phyloP scores from a whole-genome alignment of 1,140 invertebrate species.

The Musca vetustissima region DNA sequence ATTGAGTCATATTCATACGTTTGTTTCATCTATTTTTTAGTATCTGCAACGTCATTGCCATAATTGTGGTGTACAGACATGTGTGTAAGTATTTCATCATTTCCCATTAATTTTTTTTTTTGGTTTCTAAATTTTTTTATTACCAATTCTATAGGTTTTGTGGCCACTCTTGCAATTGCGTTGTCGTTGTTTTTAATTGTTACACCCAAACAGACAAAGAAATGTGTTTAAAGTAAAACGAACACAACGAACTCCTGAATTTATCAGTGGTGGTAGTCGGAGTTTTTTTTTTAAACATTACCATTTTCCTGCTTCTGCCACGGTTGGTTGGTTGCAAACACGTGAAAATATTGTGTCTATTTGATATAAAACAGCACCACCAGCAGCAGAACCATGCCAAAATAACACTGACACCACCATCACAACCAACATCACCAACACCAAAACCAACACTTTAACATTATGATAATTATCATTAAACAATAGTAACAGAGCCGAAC shows the following conservation, averaged over 20 bases:
- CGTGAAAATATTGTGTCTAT: constrained; percentile 15
- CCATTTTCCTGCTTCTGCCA: constrained; percentile 12
- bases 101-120: too few relatives aligned
- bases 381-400: not conserved
- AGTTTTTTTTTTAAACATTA: constrained; percentile 9
- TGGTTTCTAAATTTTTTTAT: not conserved
- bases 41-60: not conserved
- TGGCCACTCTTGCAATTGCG: not conserved
- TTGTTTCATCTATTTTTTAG: too few relatives aligned
- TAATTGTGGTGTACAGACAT: constrained; percentile 2
- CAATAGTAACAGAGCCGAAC: not conserved
- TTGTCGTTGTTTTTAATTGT: constrained; percentile 1
- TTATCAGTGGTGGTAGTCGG: not conserved
- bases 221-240: not conserved
- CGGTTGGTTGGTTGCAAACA: constrained; percentile 10
- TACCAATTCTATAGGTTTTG: not conserved
- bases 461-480: constrained; percentile 12
- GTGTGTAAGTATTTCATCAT: not conserved
- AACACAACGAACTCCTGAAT: constrained; percentile 5
- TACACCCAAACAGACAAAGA: constrained; percentile 1
- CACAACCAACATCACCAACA: not conserved
- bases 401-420: not conserved
- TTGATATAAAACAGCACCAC: constrained; percentile 1
- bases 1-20: too few relatives aligned
- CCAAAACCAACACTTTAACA: constrained; percentile 1